Base-by-base conservation (phyloP, 2,797 vertebrate species). In the Pangasius krempfi region DNA sequence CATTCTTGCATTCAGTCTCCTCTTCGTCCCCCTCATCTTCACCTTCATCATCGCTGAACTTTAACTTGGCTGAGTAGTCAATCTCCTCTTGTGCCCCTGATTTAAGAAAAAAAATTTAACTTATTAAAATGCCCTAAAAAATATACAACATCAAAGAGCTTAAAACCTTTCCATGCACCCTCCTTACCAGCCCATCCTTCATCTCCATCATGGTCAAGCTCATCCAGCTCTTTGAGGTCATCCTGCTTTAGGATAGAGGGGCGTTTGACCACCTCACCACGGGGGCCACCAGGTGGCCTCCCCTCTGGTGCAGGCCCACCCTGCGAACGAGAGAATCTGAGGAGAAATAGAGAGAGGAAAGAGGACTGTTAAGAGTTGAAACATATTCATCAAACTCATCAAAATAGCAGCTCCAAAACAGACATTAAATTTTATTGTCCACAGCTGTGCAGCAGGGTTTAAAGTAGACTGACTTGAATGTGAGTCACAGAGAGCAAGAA, bases 21-120 rank as follows among this genome's bases (percentile, higher is more conserved):
- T 96, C 96, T 68, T 98, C 97, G 30, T 97, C 97, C 3, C 96
- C 97, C 27, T 98, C 98, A 86, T 97, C 96, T 3, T 97, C 97
- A 3, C 97, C 98, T 95, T 99, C 98, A 92, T 99, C 98, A 73
- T 99, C 98, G 5, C 98, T 99, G 95, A 99, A 99, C 92, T 99
- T 98, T 90, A 99, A 95, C 92, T 99, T 99, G 88, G 98, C 98
- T 0, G 97, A 98, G 94, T 99, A 99, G 94, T 99, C 98, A 1
- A 98, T 98, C 94, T 99, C 98, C 94, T 99, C 98, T n/a, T 99
- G 97, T 83, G 97, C 97, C 52, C 98, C 98, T 98, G 90, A 87
- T 84, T 44, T 25, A 83, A 12, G 4, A 66, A 10, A n/a, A 60
- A 73, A 60, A 40, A 50, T 33, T n/a, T 52, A 64, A 6, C 3